Base-by-base conservation (phyloP, 2,797 vertebrate genomes). In the Oceanodroma leucorhoa region DNA sequence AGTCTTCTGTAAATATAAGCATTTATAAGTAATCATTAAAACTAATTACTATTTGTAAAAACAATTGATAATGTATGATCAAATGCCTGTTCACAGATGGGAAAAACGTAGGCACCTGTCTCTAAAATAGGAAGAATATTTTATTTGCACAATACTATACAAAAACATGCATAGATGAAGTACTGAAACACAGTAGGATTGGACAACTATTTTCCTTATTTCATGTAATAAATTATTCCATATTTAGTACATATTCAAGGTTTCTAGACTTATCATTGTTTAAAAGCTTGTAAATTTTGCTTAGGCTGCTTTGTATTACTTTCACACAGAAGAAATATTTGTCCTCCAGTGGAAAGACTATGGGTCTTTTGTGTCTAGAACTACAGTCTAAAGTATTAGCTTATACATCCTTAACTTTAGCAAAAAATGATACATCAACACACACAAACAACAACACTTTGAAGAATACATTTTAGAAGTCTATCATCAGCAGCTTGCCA, bases 401-500 rank as follows among this genome's bases (percentile, higher is more conserved):
- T 65, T 27, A 15, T 30, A 26, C 34, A 80, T 10, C 32, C 29
- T 18, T 11, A 65, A 51, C 23, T 11, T 11, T 3, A 29, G 8
- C 12, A 7, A 64, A 64, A 88, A 89, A 26, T 5, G 1, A 30
- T 36, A 30, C 4, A n/a, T 23, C 26, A 65, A 48, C 8, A 26
- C 15, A 41, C 34, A 34, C 14, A 60, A 38, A 54, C 14, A 50
- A 10, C 26, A 58, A 4, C 23, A 27, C 12, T 18, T 58, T 5
- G 30, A 46, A 66, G 34, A 71, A 69, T 2, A 27, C 1, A 3
- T 69, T 71, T 82, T 57, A 57, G 27, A 70, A 53, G 21, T 36
- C 3, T 11, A 7, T 23, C 3, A 10, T 2, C 21, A 34, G 1
- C 41, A 61, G 8, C 32, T 78, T 48, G 2, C 4, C 36, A 54